Evolutionary conservation across 1,140 invertebrate species (phyloP).

Genomic region (Chymomyza costata): DNA sequence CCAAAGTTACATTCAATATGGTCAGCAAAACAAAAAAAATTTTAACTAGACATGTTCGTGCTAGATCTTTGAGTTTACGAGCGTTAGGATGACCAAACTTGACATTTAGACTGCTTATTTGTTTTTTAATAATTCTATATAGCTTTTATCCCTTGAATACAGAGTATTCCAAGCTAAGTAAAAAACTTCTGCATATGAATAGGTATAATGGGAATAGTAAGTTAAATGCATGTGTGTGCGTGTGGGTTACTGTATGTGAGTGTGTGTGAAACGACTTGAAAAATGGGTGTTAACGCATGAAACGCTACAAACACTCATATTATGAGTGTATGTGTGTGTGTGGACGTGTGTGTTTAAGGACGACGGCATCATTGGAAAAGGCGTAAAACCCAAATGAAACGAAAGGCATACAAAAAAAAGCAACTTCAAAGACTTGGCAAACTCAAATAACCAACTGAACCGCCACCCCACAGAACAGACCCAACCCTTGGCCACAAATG

Average conservation of each 20-base stretch:
- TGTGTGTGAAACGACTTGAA: conserved; percentile 33
- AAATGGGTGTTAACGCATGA: conserved; percentile 68
- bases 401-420: background rate
- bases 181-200: background rate
- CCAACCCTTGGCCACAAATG: too few relatives aligned
- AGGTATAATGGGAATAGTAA: too few relatives aligned
- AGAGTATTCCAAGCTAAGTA: too few relatives aligned
- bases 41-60: too few relatives aligned
- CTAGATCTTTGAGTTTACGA: too few relatives aligned
- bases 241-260: conserved; percentile 7
- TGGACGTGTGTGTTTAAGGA: conserved; percentile 11
- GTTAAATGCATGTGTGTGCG: background rate
- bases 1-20: too few relatives aligned
- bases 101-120: too few relatives aligned
- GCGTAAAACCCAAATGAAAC: too few relatives aligned
- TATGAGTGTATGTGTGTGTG: conserved; percentile 11
- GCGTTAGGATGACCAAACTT: too few relatives aligned
- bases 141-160: too few relatives aligned
- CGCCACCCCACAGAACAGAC: conserved; percentile 9
- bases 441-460: conserved; percentile 18
- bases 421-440: conserved; percentile 30
- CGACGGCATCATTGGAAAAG: conserved; percentile 17
- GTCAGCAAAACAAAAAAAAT: too few relatives aligned
- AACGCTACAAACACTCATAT: conserved; percentile 66
- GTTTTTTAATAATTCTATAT: too few relatives aligned